Percentiles rank a stretch among this genome's conserved stretches.
These are phyloP conservation scores for Drosophila nigritarsus DNA, from an alignment of 2,888 invertebrate genomes.

Conservation along the genomic window DNA sequence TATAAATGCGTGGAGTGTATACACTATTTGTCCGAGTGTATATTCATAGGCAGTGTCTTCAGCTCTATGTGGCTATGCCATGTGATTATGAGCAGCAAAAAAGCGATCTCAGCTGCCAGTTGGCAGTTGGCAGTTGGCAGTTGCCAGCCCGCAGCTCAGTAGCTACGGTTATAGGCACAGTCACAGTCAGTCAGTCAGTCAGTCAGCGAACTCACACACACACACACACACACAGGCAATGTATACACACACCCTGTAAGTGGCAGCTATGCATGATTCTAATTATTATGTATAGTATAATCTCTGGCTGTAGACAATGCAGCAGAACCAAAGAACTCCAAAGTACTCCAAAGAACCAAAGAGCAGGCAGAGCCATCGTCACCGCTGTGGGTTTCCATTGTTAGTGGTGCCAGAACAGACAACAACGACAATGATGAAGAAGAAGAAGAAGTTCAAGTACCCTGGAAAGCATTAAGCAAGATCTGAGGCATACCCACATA, in stretches of 20 bases:
- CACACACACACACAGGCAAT: constrained; percentile 24
- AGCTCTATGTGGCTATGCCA: constrained; percentile 24
- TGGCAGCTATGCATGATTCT: constrained; percentile 69
- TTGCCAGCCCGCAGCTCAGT: constrained; percentile 18
- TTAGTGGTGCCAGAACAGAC: constrained; percentile 25
- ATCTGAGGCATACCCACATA: constrained; percentile 43
- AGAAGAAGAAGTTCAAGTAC: constrained; percentile 68
- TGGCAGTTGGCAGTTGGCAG: neutral
- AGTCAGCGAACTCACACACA: constrained; percentile 67
- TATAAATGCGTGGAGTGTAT: neutral
- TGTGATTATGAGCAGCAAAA: constrained; percentile 49
- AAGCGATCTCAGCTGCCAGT: constrained; percentile 30
- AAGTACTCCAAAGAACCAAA: constrained; percentile 17
- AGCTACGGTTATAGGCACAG: constrained; percentile 48
- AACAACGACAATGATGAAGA: constrained; percentile 4
- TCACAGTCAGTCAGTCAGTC: constrained; percentile 65
- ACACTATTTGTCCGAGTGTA: constrained; percentile 27
- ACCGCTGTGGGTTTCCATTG: constrained; percentile 59
- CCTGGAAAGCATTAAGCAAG: constrained; percentile 51
- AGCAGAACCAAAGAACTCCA: constrained; percentile 27
- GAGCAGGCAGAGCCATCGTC: constrained; percentile 33
- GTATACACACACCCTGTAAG: constrained; percentile 19
- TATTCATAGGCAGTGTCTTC: neutral
- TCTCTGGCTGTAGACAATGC: constrained; percentile 66
- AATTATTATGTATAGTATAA: constrained; percentile 71